Evolutionary conservation across 2,113 vertebrate genomes (phyloP).

Genomic region (Oryzias woworae): DNA sequence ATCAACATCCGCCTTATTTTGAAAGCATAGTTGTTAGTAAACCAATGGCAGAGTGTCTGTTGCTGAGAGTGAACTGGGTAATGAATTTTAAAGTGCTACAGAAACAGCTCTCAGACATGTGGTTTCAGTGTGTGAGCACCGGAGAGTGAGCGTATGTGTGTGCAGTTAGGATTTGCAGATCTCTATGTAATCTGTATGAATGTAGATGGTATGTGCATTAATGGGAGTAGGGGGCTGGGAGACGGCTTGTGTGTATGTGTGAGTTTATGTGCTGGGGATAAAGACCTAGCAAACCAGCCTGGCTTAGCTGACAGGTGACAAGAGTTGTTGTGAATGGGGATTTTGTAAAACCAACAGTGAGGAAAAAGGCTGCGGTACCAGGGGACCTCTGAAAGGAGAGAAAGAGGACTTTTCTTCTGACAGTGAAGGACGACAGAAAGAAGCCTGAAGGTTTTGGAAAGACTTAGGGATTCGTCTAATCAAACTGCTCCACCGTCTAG

Average conservation of each 20-base stretch:
- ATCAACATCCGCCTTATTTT: too few relatives aligned
- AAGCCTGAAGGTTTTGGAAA: conserved; percentile 57
- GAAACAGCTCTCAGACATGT: conserved; percentile 79
- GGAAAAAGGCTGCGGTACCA: conserved; percentile 76
- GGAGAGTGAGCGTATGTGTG: conserved; percentile 73
- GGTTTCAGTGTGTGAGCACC: conserved; percentile 75
- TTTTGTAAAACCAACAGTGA: conserved; percentile 86
- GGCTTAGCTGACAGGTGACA: conserved; percentile 87
- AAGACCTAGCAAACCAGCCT: conserved; percentile 83
- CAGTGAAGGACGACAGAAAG: conserved; percentile 73
- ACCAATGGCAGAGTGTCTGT: conserved; percentile 63
- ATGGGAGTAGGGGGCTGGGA: conserved; percentile 63
- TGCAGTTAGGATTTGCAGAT: conserved; percentile 64
- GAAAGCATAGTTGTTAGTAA: conserved; percentile 50
- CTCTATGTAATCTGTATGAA: conserved; percentile 69
- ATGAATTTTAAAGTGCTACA: conserved; percentile 84
- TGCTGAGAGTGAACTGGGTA: conserved; percentile 76
- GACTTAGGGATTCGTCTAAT: conserved; percentile 76
- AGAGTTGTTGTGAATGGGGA: conserved; percentile 84
- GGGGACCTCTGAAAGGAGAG: conserved; percentile 80
- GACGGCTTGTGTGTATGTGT: conserved; percentile 66
- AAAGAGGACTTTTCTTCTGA: conserved; percentile 79
- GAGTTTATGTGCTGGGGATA: conserved; percentile 79
- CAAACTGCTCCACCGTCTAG: conserved; percentile 80
- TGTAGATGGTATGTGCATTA: conserved; percentile 67